Conservation (phyloP, 2,888 invertebrate species). For the Hydrotaea diabolus region DNA sequence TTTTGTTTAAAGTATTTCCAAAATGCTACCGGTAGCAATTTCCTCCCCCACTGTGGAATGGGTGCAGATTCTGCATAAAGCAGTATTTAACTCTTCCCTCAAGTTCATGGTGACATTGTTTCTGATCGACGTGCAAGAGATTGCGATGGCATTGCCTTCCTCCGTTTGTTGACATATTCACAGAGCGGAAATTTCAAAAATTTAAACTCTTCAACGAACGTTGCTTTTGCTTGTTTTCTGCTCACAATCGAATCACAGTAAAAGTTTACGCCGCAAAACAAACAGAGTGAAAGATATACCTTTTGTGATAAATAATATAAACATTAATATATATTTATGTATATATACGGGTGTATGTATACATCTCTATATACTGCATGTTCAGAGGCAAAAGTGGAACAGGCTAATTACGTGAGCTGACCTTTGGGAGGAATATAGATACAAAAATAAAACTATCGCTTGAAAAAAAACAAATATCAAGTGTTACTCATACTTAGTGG, state of each 20-base stretch:
- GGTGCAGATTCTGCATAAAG: neutral
- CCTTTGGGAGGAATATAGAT: neutral
- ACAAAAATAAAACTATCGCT: neutral
- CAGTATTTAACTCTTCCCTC: neutral
- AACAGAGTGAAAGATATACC: neutral
- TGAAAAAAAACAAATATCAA: too few relatives aligned
- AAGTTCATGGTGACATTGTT: constrained; percentile 33
- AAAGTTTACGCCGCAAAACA: constrained; percentile 2
- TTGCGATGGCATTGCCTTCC: constrained; percentile 1
- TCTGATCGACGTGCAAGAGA: neutral
- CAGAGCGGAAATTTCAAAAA: constrained; percentile 38
- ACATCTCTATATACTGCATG: neutral
- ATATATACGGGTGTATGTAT: neutral
- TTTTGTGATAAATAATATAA: too few relatives aligned
- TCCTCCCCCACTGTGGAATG: neutral
- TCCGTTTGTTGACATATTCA: constrained; percentile 33
- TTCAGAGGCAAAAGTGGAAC: neutral
- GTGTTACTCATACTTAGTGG: too few relatives aligned
- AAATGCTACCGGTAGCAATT: neutral
- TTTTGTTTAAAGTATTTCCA: too few relatives aligned
- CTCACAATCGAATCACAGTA: neutral
- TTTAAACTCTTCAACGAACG: neutral
- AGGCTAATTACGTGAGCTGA: neutral
- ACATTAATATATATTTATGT: neutral
- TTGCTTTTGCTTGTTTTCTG: neutral